A percentile compares a stretch with the other conserved stretches of the same genome.
Evolutionary conservation across 2,113 vertebrate genomes (phyloP).

Genomic region (Zingel zingel): DNA sequence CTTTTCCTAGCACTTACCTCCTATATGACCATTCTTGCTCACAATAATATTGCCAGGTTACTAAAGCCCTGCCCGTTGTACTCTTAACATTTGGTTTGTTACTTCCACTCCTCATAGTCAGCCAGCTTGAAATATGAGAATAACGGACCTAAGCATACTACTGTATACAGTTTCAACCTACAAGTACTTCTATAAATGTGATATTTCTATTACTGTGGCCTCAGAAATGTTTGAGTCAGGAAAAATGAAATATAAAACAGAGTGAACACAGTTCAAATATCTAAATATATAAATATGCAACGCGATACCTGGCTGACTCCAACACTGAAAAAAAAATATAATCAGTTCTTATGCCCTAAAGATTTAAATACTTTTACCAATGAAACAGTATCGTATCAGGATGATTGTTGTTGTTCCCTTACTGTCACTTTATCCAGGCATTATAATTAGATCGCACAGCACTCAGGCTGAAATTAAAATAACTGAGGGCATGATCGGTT

Average conservation of each 20-base stretch:
- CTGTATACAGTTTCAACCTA: neutral
- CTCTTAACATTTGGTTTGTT: neutral
- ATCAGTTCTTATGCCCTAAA: neutral
- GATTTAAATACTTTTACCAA: neutral
- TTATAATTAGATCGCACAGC: constrained; percentile 37
- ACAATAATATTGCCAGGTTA: constrained; percentile 11
- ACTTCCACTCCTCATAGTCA: neutral
- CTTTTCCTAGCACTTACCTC: constrained; percentile 16
- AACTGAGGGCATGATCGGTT: constrained; percentile 2
- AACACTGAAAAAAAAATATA: constrained; percentile 3
- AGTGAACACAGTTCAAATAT: neutral
- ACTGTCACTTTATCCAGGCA: constrained; percentile 25
- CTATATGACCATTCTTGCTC: constrained; percentile 16
- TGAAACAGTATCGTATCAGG: neutral
- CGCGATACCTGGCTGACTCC: neutral
- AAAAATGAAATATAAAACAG: neutral
- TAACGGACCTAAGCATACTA: no score
- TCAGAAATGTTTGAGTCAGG: neutral
- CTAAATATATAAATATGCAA: constrained; percentile 1
- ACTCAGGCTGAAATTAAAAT: constrained; percentile 32
- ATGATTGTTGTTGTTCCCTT: constrained; percentile 3
- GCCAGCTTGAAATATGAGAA: neutral
- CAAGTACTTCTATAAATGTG: neutral
- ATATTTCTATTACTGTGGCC: neutral
- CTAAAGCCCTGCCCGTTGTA: constrained; percentile 34